Evolutionary conservation across 2,113 vertebrate species (phyloP), one percentile per base, ranked within the genome.

Genomic region (Phyllopteryx taeniolatus): DNA sequence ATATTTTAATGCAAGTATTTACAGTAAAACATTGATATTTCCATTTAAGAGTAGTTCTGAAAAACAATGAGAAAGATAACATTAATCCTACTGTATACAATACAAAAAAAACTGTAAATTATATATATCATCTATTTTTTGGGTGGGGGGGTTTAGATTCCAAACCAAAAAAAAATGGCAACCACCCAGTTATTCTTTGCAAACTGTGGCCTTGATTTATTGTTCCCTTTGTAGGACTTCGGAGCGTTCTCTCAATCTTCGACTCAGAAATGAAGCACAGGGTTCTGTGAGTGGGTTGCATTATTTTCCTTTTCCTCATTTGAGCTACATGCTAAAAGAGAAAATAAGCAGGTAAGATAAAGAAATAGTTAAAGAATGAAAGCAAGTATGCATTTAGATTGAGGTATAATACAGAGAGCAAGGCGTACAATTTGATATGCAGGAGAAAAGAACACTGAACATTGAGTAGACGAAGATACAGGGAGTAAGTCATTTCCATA

Each of bases 401-500:
- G 74, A 66, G 46, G 72, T 57, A 74, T 14, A 57, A 72, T 35
- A 82, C 43, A 53, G 43, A 68, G 64, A 74, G 75, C 67, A 67
- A 78, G 67, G 64, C 53, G 51, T 56, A 56, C 60, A 72, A 68
- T 78, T 75, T 75, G 62, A 78, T 39, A 71, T 65, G 44, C 46
- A 72, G 68, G 67, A 68, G 71, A 71, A 63, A 65, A 69, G 53
- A 79, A 76, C 67, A 59, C 35, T 42, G 71, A 70, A 69, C 71
- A 59, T 53, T 68, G 51, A 65, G 69, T 14, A 62, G 68, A 79
- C 62, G 79, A 68, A 51, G 70, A 79, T 66, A 84, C 79, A 82
- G 71, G 2, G 63, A 84, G 83, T 79, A 70, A 17, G 59, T 61
- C 13, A 77, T 82, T 85, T 82, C 73, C 66, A 63, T 87, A 80